Conservation (phyloP, 2,113 vertebrate species). For the Axis porcinus region DNA sequence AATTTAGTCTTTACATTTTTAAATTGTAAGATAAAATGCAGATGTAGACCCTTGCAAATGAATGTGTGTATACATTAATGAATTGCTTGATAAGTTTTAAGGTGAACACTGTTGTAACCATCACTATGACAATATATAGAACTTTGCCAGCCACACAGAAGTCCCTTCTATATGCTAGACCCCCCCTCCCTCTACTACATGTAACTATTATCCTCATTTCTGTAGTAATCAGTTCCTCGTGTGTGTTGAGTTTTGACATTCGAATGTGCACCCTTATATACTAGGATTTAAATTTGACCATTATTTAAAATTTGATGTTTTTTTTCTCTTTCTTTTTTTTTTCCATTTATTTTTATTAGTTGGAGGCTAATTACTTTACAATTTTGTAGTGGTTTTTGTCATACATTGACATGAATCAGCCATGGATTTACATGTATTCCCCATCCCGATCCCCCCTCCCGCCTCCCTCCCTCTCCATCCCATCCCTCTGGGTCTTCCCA, state of each 20-base stretch:
- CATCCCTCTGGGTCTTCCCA: too few species aligned
- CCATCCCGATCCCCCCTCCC: too few species aligned
- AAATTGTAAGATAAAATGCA: neutral
- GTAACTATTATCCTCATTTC: neutral
- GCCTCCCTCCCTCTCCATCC: accelerated
- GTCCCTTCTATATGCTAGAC: neutral
- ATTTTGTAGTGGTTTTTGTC: too few species aligned
- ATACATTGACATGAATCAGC: too few species aligned
- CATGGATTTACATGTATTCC: too few species aligned
- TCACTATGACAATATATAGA: neutral
- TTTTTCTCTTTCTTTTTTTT: neutral
- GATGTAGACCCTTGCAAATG: neutral
- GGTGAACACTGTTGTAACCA: neutral
- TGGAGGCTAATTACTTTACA: too few species aligned
- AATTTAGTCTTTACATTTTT: neutral
- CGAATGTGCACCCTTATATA: neutral
- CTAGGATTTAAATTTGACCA: neutral
- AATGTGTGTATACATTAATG: neutral
- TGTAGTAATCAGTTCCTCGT: neutral
- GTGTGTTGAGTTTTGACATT: neutral
- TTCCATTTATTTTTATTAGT: too few species aligned
- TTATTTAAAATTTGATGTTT: neutral
- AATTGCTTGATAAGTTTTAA: neutral
- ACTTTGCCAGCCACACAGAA: neutral
- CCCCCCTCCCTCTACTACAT: neutral